Conservation (phyloP, 2,888 invertebrate species). For the Hemicrepidius hirtus region DNA sequence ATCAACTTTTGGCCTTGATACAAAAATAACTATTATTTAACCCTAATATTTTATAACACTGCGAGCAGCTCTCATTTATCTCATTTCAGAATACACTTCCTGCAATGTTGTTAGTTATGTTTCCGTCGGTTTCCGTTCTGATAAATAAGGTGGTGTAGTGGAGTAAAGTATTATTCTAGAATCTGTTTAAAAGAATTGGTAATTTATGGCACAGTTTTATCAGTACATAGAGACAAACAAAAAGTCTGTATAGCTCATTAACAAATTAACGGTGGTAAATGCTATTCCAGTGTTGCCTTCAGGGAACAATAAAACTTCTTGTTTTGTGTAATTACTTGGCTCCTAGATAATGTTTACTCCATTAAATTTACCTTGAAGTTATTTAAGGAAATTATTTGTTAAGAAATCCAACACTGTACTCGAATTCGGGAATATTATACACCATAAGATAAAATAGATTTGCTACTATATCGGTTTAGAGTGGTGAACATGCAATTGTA, state of each 20-base stretch:
- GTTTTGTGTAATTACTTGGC: constrained; percentile 33
- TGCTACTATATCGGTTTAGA: constrained; percentile 16
- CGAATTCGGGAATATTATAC: constrained; percentile 7
- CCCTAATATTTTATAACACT: too few species aligned
- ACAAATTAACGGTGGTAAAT: constrained; percentile 41
- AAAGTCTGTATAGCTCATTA: constrained; percentile 27
- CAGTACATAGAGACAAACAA: constrained; percentile 22
- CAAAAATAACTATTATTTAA: too few species aligned
- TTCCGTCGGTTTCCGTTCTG: too few species aligned
- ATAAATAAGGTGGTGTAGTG: too few species aligned
- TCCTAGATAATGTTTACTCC: constrained; percentile 39
- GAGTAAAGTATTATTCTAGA: too few species aligned
- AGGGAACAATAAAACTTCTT: constrained; percentile 37
- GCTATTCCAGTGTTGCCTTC: constrained; percentile 22
- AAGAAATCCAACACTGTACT: not conserved
- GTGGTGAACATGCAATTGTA: constrained; percentile 42
- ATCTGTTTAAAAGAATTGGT: too few species aligned
- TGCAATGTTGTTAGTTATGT: too few species aligned
- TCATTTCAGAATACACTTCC: too few species aligned
- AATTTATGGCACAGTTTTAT: too few species aligned
- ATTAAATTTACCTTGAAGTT: constrained; percentile 35
- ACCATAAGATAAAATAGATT: constrained; percentile 28
- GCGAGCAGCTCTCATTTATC: too few species aligned
- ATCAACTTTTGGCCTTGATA: too few species aligned
- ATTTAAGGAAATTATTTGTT: constrained; percentile 19